phyloP scores from a whole-genome alignment of 1,140 invertebrate genomes.

The Papilio polytes region DNA sequence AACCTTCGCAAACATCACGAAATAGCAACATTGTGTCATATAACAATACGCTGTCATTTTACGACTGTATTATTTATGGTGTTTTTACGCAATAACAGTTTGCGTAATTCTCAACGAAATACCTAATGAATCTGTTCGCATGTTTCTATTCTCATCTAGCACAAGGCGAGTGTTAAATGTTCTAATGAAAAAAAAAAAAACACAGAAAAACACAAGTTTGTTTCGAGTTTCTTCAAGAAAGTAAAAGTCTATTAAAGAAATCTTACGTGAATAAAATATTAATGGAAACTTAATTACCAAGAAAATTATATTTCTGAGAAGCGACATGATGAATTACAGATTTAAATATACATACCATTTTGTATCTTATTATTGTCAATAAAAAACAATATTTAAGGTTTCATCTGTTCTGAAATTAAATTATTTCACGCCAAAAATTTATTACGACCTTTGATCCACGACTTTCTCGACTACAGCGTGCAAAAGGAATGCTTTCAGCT shows the following conservation, averaged over 20 bases:
- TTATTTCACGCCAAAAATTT: constrained; percentile 31
- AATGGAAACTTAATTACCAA: too few species aligned
- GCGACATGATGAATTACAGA: background rate
- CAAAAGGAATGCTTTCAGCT: constrained; percentile 33
- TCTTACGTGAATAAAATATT: too few species aligned
- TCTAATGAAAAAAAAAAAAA: constrained; percentile 17
- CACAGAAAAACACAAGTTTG: background rate
- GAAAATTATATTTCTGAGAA: background rate
- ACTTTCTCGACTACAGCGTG: background rate
- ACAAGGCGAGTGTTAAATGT: constrained; percentile 4
- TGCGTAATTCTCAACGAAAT: constrained; percentile 16
- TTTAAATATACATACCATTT: background rate
- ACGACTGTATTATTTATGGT: background rate
- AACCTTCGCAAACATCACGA: background rate
- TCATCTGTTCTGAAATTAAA: constrained; percentile 9
- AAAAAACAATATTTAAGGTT: background rate
- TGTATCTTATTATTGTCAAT: background rate
- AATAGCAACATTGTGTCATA: constrained; percentile 10
- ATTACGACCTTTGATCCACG: constrained; percentile 38
- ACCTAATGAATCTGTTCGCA: constrained; percentile 13
- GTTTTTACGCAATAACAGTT: constrained; percentile 3
- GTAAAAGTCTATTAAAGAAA: background rate
- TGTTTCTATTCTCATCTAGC: constrained; percentile 13
- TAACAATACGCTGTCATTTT: constrained; percentile 8
- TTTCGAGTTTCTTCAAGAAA: background rate